Evolutionary conservation across 2,888 invertebrate species (phyloP), one percentile per base, ranked within the genome.

Genomic region (Ophion obscuratus): DNA sequence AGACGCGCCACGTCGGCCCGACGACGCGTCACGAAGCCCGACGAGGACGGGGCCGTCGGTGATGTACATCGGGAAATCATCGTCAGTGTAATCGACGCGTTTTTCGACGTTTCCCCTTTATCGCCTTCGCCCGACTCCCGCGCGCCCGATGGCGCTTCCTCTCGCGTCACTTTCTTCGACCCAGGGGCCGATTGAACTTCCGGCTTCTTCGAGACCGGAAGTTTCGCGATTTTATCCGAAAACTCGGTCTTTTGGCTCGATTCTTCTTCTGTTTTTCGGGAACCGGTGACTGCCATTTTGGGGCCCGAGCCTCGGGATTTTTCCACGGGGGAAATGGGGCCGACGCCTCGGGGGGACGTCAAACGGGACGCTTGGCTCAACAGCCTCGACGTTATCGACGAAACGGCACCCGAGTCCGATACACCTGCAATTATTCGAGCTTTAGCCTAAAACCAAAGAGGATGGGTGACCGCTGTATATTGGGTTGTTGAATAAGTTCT

Each of bases 41-140:
- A 94, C 0, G 96, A 95, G 0, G 96, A 95, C 0, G 96, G 96
- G 4, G 97, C 96, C 0, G 97, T 97, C 0, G 97, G 97, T 24
- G 97, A 98, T 0, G 97, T 97, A 44, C 96, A 96, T 83, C 97
- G 95, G 0, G 97, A 97, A 3, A 97, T 95, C 75, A 97, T 96
- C 5, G 95, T 95, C 3, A 97, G 93, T 4, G 96, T 94, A 62
- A 95, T 68, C 40, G n/a, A 73, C 1, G 81, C 83, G 24, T 87
- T 82, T 40, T 77, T 77, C 2, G n/a, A 44, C 1, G 5, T 67
- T 36, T 88, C 66, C 40, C 75, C 83, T 36, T 87, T 85, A 6
- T 82, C 83, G 10, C 87, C 88, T 10, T 80, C 87, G 5, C 82
- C 80, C 31, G 86, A 87, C 4, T 78, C 84, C 11, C 88, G 86